phyloP scores from a whole-genome alignment of 64 coral and sea anemone species.

The Stichodactyla mertensii region DNA sequence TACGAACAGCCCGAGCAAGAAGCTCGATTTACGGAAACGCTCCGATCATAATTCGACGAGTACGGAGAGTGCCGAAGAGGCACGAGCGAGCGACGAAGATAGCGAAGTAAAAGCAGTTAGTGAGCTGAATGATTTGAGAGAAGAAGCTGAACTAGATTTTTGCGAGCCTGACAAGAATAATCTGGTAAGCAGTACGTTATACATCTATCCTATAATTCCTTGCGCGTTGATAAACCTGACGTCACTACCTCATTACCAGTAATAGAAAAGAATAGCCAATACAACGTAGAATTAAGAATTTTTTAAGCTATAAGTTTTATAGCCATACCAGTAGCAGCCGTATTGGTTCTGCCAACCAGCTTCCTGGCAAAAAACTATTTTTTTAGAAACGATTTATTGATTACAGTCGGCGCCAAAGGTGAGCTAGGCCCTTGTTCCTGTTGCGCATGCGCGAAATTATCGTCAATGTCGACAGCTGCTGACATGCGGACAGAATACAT shows the following conservation, averaged over 20 bases:
- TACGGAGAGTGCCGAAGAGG: conserved; percentile 36
- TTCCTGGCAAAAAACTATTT: too few species aligned
- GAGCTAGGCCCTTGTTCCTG: too few species aligned
- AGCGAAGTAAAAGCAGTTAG: conserved; percentile 4
- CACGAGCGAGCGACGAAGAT: conserved; percentile 18
- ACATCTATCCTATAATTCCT: not conserved
- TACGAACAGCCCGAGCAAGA: not conserved
- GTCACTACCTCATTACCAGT: too few species aligned
- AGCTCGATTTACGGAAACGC: conserved; percentile 10
- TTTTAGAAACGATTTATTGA: too few species aligned
- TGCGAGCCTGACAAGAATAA: conserved; percentile 10
- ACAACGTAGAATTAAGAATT: too few species aligned
- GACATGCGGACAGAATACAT: too few species aligned
- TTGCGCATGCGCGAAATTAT: too few species aligned
- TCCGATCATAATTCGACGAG: conserved; percentile 18
- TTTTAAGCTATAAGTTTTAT: too few species aligned
- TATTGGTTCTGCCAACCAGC: not conserved
- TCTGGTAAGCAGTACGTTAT: not conserved
- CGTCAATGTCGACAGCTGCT: too few species aligned
- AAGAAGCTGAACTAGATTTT: conserved; percentile 5
- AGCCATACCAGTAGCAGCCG: not conserved
- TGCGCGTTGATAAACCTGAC: not conserved
- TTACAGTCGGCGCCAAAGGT: too few species aligned
- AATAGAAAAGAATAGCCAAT: too few species aligned
- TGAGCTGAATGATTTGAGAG: not conserved